Conservation (phyloP, 2,797 vertebrate species). For the Pristis pectinata region DNA sequence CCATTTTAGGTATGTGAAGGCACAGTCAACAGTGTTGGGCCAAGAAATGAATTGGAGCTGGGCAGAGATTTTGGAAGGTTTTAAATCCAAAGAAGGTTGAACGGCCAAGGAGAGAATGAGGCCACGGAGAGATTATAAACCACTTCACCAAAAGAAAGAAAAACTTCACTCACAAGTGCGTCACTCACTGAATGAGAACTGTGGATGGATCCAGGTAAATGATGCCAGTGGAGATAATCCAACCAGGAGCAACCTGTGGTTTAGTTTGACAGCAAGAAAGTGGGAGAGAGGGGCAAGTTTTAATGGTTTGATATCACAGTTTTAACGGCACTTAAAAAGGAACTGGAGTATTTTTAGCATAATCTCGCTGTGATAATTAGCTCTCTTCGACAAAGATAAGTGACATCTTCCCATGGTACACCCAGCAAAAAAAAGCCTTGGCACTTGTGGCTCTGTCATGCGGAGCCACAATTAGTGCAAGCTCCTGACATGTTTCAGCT, state of each 20-base stretch:
- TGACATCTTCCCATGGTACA: slow-evolving; percentile 26
- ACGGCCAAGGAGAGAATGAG: background rate
- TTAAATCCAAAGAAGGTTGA: background rate
- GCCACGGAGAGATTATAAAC: background rate
- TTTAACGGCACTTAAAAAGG: background rate
- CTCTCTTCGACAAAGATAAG: slow-evolving; percentile 29
- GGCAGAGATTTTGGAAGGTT: background rate
- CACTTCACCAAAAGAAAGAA: background rate
- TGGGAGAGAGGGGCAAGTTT: background rate
- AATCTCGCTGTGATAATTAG: slow-evolving; percentile 29
- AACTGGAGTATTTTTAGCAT: slow-evolving; percentile 26
- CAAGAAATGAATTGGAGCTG: background rate
- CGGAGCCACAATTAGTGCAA: slow-evolving; percentile 18
- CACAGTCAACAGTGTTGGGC: too few species aligned
- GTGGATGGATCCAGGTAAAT: background rate
- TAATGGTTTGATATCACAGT: background rate
- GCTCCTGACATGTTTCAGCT: slow-evolving; percentile 35
- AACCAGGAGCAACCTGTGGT: background rate
- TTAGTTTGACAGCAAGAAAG: background rate
- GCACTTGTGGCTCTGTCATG: background rate
- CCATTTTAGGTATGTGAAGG: background rate
- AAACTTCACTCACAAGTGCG: too few species aligned
- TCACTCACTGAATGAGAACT: background rate
- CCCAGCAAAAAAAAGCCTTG: slow-evolving; percentile 13
- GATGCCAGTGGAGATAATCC: background rate